A percentile compares a stretch with the other conserved stretches of the same genome.
Evolutionary conservation across 2,113 vertebrate genomes (phyloP).

Genomic region (human (Homo sapiens)): DNA sequence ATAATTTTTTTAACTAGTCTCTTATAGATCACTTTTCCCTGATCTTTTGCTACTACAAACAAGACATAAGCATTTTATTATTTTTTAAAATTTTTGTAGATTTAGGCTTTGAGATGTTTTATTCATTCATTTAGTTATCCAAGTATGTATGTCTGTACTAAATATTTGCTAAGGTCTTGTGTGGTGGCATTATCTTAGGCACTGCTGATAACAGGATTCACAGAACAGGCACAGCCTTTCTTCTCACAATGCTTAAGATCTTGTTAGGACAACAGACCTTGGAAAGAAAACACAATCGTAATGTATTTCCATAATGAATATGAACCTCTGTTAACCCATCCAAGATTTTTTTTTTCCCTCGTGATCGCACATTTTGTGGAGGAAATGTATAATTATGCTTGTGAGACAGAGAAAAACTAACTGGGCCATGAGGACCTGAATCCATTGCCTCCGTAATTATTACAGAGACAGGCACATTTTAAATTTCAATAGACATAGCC

Average conservation of each 20-base stretch:
- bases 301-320: not conserved
- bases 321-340: not conserved
- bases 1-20: not conserved
- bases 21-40: not conserved
- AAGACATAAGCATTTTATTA: not conserved
- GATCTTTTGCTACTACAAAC: not conserved
- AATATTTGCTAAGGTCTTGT: not conserved
- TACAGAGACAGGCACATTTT: not conserved
- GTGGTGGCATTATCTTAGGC: not conserved
- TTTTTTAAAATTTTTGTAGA: not conserved
- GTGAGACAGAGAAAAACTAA: not conserved
- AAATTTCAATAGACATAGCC: not conserved
- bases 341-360: not conserved
- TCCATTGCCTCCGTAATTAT: not conserved
- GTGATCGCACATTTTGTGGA: not conserved
- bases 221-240: not conserved
- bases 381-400: not conserved
- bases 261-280: not conserved
- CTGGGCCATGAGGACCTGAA: not conserved
- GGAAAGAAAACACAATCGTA: not conserved
- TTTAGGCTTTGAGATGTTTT: not conserved
- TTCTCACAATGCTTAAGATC: not conserved
- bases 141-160: not conserved
- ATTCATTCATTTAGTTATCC: not conserved
- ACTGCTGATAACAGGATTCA: not conserved